Evolutionary conservation across 2,797 vertebrate species (phyloP), one percentile per base, ranked within the genome.

Genomic region (Mallotus villosus): DNA sequence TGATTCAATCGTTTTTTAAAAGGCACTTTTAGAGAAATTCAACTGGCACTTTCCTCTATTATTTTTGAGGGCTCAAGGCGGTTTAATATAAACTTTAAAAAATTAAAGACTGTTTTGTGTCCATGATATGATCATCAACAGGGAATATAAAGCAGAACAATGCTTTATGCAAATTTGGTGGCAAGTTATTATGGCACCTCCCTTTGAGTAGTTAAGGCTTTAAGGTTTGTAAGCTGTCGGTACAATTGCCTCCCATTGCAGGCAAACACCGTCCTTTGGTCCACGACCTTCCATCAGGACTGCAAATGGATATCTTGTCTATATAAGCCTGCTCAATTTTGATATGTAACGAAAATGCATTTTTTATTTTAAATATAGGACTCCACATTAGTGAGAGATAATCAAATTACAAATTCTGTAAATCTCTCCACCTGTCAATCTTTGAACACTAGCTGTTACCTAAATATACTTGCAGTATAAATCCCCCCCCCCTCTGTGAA

Each of bases 11-110:
- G 49, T 68, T 58, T 78, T 79, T 57, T 60, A 21, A 78, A 87
- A 88, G 87, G 87, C 88, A 90, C 87, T 85, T 87, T 85, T 41
- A 62, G 73, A 80, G 74, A 74, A 34, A 72, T 72, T 74, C 14
- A 79, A 66, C 25, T 62, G 68, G 24, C 19, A 19, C n/a, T 32
- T 58, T 78, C 7, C 0, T 70, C 51, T 80, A 77, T 71, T 58
- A 71, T 64, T 27, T 69, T 62, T 73, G 25, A 66, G 55, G 65
- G 74, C 78, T 57, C 19, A 74, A 8, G 6, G 67, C 2, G 37
- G 61, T n/a, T 46, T 3, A 12, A 74, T 37, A 12, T 66, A 24
- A 22, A n/a, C 49, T 9, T 8, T 29, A 53, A 3, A 41, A 34
- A 69, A 24, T 55, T n/a, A n/a, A n/a, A n/a, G 9, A 67, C 21